Evolutionary conservation across 2,113 vertebrate species (phyloP).

Genomic region (Herpetotheres cachinnans): DNA sequence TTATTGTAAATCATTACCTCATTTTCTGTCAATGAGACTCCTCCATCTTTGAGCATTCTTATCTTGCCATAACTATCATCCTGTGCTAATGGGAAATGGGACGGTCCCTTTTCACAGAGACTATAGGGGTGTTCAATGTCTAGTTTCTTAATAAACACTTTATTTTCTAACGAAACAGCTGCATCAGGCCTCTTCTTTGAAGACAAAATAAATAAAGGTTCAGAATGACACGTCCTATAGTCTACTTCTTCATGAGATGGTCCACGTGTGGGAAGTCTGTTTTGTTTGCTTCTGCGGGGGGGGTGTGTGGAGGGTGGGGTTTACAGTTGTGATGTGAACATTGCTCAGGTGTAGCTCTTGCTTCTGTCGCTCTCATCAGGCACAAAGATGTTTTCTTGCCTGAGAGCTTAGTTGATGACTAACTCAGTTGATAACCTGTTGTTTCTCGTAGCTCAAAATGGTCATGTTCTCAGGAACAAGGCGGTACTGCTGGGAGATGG

Average conservation of each 20-base stretch:
- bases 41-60: constrained; percentile 72
- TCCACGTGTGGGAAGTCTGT: neutral
- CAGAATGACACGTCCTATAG: constrained; percentile 35
- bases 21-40: constrained; percentile 70
- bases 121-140: constrained; percentile 84
- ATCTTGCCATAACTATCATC: constrained; percentile 75
- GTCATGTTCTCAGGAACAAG: neutral
- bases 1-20: constrained; percentile 83
- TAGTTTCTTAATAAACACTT: constrained; percentile 90
- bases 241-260: constrained; percentile 31
- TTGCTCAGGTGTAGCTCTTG: neutral
- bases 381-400: neutral
- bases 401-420: neutral
- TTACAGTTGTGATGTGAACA: neutral
- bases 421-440: neutral
- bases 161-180: constrained; percentile 84
- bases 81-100: constrained; percentile 78
- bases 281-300: neutral
- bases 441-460: neutral
- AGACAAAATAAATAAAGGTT: constrained; percentile 60
- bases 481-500: neutral
- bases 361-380: neutral
- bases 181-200: constrained; percentile 78
- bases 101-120: constrained; percentile 80
- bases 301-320: neutral